Conservation (phyloP, 2,113 vertebrate genomes). For the Corythoichthys haematopterus region DNA sequence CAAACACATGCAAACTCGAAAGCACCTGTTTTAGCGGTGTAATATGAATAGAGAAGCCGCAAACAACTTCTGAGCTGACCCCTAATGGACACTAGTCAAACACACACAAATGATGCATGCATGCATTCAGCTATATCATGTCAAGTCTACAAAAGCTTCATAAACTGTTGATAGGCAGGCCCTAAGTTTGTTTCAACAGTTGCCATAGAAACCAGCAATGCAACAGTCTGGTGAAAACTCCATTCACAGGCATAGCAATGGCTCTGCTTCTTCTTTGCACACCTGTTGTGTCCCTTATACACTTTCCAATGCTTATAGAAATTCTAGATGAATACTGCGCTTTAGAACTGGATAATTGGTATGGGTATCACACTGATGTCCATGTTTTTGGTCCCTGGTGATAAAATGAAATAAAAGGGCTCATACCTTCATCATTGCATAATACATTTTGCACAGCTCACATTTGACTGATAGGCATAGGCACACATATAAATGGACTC, state of each 20-base stretch:
- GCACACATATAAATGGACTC: not conserved
- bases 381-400: not conserved
- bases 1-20: not conserved
- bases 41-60: not conserved
- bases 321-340: not conserved
- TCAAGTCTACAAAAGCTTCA: not conserved
- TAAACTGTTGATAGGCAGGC: not conserved
- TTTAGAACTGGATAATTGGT: not conserved
- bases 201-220: slow-evolving; percentile 5
- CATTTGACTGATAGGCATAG: not conserved
- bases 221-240: slow-evolving; percentile 4
- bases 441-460: not conserved
- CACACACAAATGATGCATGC: not conserved
- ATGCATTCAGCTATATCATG: not conserved
- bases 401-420: not conserved
- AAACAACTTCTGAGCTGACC: not conserved
- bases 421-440: not conserved
- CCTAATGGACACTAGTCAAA: not conserved
- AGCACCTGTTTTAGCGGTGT: not conserved
- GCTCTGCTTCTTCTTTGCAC: not conserved
- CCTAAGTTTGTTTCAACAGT: slow-evolving; percentile 3
- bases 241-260: not conserved
- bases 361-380: not conserved
- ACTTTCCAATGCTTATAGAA: not conserved
- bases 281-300: not conserved